Base-by-base conservation (phyloP, 2,797 vertebrate species). In the Adelosebastes latens region DNA sequence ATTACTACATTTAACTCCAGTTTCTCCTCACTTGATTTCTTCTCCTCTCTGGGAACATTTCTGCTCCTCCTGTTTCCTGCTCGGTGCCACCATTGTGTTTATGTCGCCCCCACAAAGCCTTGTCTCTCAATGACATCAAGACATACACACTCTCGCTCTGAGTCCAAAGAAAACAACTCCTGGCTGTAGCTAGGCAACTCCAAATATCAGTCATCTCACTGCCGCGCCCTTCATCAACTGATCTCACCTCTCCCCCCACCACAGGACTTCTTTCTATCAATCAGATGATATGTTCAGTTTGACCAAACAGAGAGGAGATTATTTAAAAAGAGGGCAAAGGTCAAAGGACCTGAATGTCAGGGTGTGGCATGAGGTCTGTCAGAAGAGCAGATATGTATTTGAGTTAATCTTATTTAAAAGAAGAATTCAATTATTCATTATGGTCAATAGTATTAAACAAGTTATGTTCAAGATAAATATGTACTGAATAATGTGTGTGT, bases 151-250 rank as follows among this genome's bases (percentile, higher is more conserved):
- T 91, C 88, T 71, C 36, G 42, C 88, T 88, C 88, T 11, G 72
- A 82, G 36, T 88, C 84, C 68, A 91, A 93, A 89, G 90, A 95
- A 96, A 96, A 96, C 94, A 96, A 94, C 91, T 94, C 84, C 75
- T 77, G 72, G 82, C 85, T 75, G 95, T 95, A 93, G 87, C 96
- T 94, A 95, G 91, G 96, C 94, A 96, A 96, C 94, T 84, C 90
- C 89, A 93, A 95, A 93, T 92, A 89, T 96, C 94, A 96, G 90
- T 96, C 95, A 96, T 90, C 90, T 46, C 64, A 46, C 86, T 52
- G 87, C 95, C 91, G 88, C 92, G 68, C 94, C 95, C 94, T 82
- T 92, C 88, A 85, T 86, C 88, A 86, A 87, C 87, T 64, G 87
- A 90, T 88, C 79, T 27, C 2, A 70, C 61, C 42, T 58, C 63